Conservation (phyloP, 2,888 invertebrate genomes). For the Nymphalis c-album region DNA sequence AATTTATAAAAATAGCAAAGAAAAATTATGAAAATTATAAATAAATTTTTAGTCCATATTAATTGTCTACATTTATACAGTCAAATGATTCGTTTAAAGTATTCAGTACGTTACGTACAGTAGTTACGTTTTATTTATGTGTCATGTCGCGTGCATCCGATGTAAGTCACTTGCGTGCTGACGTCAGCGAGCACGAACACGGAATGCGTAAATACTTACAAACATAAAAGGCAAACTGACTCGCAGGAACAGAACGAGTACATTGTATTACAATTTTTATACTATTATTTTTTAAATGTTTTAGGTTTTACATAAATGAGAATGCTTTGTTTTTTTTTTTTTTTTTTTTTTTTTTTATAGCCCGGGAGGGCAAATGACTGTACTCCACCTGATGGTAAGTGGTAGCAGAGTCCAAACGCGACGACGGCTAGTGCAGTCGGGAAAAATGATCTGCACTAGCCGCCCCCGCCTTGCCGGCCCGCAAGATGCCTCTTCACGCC, state of each 20-base stretch:
- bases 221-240: constrained; percentile 8
- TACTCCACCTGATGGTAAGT: no score
- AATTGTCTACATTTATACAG: neutral
- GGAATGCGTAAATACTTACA: constrained; percentile 21
- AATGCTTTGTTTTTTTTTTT: no score
- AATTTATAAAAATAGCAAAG: neutral
- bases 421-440: no score
- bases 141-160: constrained; percentile 15
- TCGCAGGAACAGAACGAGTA: neutral
- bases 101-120: constrained; percentile 9
- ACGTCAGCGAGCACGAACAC: constrained; percentile 23
- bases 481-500: no score
- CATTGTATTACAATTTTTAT: neutral
- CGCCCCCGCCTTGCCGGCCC: no score
- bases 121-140: constrained; percentile 1
- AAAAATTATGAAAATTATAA: neutral
- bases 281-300: neutral
- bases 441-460: no score
- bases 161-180: constrained; percentile 20
- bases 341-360: no score
- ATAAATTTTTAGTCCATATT: neutral
- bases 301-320: neutral
- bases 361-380: no score
- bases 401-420: no score
- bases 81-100: constrained; percentile 17